Percentiles rank a stretch among this genome's conserved stretches.
Conservation (phyloP, 2,797 vertebrate species). For the Eospalax fontanierii region DNA sequence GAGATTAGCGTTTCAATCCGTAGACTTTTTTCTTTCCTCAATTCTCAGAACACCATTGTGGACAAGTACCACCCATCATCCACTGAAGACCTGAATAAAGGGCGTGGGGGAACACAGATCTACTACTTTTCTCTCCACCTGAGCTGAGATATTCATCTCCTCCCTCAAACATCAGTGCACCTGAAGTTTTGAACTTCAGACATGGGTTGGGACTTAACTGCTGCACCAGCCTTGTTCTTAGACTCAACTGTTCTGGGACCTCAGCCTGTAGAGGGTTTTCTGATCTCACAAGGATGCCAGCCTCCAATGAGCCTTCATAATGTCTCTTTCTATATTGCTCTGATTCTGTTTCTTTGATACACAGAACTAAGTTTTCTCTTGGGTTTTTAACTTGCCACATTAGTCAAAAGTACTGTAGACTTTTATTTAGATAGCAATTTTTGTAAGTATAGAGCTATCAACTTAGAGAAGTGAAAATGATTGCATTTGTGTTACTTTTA, state of each 20-base stretch:
- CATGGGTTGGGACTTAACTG: not conserved
- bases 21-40: not conserved
- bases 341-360: constrained; percentile 16
- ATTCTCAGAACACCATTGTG: not conserved
- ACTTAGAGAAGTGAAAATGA: constrained; percentile 65
- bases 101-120: not conserved
- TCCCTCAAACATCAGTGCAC: not conserved
- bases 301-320: not conserved
- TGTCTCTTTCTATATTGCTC: not conserved
- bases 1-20: not conserved
- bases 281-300: not conserved
- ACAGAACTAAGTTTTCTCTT: constrained; percentile 39
- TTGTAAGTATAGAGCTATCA: constrained; percentile 25
- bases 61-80: too few species aligned
- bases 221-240: not conserved
- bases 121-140: not conserved
- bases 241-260: not conserved
- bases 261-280: not conserved
- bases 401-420: constrained; percentile 34
- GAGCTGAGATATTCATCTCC: not conserved
- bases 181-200: not conserved
- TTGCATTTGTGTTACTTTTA: constrained; percentile 65
- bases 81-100: not conserved
- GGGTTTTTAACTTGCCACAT: constrained; percentile 34
- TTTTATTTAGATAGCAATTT: constrained; percentile 53